Evolutionary conservation across 2,888 invertebrate species (phyloP).

Genomic region (Thyatira batis): DNA sequence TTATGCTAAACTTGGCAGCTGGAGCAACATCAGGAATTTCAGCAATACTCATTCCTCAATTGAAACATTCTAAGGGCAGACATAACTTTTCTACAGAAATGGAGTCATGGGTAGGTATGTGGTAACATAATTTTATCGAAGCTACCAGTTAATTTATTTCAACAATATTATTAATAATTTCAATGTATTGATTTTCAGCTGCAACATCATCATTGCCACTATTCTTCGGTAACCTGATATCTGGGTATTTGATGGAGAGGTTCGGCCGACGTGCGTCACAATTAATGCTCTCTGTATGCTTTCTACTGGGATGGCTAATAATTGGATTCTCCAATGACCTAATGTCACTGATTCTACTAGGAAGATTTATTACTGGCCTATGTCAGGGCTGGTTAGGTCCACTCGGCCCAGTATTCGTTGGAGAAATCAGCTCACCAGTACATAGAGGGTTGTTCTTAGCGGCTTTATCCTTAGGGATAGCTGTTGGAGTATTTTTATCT

Average conservation of each 20-base stretch:
- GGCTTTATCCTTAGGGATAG: constrained; percentile 83
- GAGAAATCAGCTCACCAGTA: constrained; percentile 82
- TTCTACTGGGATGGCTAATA: constrained; percentile 82
- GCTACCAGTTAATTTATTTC: neutral
- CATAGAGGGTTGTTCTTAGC: constrained; percentile 85
- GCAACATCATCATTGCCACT: constrained; percentile 84
- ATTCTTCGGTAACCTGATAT: constrained; percentile 83
- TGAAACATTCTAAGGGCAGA: constrained; percentile 61
- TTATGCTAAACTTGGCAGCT: constrained; percentile 78
- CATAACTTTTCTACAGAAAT: constrained; percentile 72
- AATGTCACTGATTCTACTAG: constrained; percentile 68
- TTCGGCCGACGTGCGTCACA: constrained; percentile 82
- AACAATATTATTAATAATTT: neutral
- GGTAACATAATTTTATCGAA: constrained; percentile 15
- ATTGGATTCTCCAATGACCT: constrained; percentile 79
- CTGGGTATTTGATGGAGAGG: constrained; percentile 83
- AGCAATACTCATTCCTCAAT: constrained; percentile 84
- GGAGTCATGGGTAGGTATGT: constrained; percentile 85
- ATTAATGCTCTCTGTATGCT: constrained; percentile 76
- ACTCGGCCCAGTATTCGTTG: constrained; percentile 81
- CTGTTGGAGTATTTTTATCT: constrained; percentile 84
- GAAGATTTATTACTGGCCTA: constrained; percentile 81
- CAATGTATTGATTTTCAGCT: constrained; percentile 70
- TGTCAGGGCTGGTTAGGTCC: constrained; percentile 83
- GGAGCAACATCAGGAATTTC: constrained; percentile 85